Base-by-base conservation (phyloP, 2,113 vertebrate genomes). In the Chloropsis hardwickii region DNA sequence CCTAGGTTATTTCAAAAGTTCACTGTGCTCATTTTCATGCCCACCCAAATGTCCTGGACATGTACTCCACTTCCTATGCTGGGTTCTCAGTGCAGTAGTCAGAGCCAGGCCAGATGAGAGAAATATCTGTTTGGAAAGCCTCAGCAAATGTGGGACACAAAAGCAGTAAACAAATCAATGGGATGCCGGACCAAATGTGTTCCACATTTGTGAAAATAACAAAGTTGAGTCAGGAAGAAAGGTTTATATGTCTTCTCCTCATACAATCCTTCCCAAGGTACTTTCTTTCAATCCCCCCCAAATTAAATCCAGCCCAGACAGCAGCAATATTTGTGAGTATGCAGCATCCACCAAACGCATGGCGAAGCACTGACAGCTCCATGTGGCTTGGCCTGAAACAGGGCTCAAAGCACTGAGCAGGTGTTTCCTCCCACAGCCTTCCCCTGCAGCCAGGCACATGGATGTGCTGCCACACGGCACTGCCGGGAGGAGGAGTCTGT, bases 161-260 rank as follows among this genome's bases (percentile, higher is more conserved):
- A 91, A 92, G 94, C 73, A 92, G 94, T 92, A 95, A 96, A 95
- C 94, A 95, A 94, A 97, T 92, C 89, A 95, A 91, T n/a, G 53
- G 44, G 86, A 94, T 95, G 91, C 89, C 92, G 91, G 73, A 81
- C 73, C 61, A 95, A 96, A 96, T 95, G 86, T 69, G 81, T 97
- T 97, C 72, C 76, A 94, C 84, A 95, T 95, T 96, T 94, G 65
- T 2, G 16, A 91, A 96, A 96, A 92, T 86, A 96, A 67, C 91
- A 79, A 86, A 71, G 61, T 91, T 92, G 56, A 91, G 77, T 69
- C 86, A 89, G 53, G 69, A 91, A 95, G 93, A 91, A 92, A 96
- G 77, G 92, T 95, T 97, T 94, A 94, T 84, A 57, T 81, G 72
- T 89, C 92, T 95, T 92, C 92, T 84, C 60, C 86, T 94, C 12